Base-by-base conservation (phyloP, 2,113 vertebrate species). In the Rhipidura dahli region DNA sequence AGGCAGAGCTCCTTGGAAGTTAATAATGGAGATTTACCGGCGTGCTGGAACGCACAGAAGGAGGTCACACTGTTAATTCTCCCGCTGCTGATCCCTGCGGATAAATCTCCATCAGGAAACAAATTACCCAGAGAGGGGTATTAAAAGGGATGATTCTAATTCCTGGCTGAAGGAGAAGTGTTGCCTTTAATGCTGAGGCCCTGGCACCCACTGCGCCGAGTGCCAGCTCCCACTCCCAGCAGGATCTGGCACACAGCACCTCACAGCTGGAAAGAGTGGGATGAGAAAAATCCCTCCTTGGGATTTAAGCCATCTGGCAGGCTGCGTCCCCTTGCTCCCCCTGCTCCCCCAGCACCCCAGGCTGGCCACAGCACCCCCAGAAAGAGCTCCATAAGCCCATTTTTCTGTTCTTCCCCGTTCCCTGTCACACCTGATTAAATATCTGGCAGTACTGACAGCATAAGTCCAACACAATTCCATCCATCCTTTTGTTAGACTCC, bases 161-260 rank as follows among this genome's bases (percentile, higher is more conserved):
- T 31, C 59, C 51, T 53, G 2, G 4, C 30, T 64, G 31, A 35
- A 87, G 60, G 49, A 63, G 17, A 60, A 69, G 20, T 6, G 13
- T 6, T 42, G 68, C 18, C 53, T 81, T 42, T 47, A 40, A 61
- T 1, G 0, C 27, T 3, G 47, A 75, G 33, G 13, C 7, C 18
- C 26, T 56, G 0, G 0, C 8, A 22, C 30, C 17, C 65, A 26
- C 15, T 2, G 0, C 0, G 1, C 31, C 0, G 0, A 79, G 56
- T 5, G 1, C 50, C 8, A 4, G 83, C 35, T 77, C 51, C 50
- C 1, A 1, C n/a, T 44, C 47, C 40, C n/a, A 1, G 27, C 31
- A 33, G 80, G 76, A 56, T 21, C 30, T 33, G 18, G 11, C 23
- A 35, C 51, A 9, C 31, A 10, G 73, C 27, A n/a, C 10, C 35